A percentile compares a stretch with the other conserved stretches of the same genome.
Evolutionary conservation across 2,888 invertebrate species (phyloP).

Genomic region (Torymus aiolomorphi): DNA sequence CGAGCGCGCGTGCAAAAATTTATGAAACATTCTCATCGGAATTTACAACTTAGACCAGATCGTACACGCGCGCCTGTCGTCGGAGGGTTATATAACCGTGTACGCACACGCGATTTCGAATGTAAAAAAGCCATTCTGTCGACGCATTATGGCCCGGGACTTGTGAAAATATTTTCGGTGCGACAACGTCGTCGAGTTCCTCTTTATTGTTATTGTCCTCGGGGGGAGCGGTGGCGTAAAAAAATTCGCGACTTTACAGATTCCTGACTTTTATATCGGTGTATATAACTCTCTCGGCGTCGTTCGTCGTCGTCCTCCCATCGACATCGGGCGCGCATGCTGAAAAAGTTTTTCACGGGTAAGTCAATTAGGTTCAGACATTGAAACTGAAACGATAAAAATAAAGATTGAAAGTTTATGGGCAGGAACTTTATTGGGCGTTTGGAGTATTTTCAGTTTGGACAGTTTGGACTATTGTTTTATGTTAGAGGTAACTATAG

Average conservation of each 20-base stretch:
- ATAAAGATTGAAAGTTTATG: background rate
- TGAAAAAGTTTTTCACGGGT: background rate
- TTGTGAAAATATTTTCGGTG: constrained; percentile 37
- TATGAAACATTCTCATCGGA: constrained; percentile 40
- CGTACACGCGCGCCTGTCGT: constrained; percentile 1
- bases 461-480: too few species aligned
- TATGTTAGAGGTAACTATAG: too few species aligned
- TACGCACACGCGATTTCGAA: constrained; percentile 11
- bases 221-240: too few species aligned
- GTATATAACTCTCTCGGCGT: background rate
- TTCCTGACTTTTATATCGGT: constrained; percentile 32
- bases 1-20: constrained; percentile 25
- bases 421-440: too few species aligned
- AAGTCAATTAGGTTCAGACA: constrained; percentile 10
- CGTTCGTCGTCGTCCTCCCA: too few species aligned
- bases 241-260: background rate
- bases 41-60: constrained; percentile 39
- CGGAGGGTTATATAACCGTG: constrained; percentile 1
- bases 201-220: constrained; percentile 37
- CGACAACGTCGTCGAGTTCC: background rate
- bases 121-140: constrained; percentile 42
- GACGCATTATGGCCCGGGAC: constrained; percentile 34
- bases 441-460: too few species aligned
- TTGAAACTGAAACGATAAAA: background rate
- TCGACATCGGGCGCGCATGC: background rate